These are phyloP conservation scores for Cybosia mesomella DNA, from an alignment of 2,888 invertebrate species.

Conservation along the genomic window DNA sequence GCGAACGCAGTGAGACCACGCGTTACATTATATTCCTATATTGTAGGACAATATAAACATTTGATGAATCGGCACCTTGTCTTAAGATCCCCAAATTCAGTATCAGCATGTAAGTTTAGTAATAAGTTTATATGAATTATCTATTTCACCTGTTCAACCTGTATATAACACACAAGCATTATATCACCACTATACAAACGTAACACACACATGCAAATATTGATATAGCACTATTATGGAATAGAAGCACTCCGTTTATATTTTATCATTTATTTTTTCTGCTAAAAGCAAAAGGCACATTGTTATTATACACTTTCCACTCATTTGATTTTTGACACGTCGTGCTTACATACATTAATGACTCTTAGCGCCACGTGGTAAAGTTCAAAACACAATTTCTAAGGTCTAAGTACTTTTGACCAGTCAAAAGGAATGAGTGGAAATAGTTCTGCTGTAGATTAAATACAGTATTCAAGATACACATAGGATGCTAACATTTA, in stretches of 20 bases:
- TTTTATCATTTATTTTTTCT: background rate
- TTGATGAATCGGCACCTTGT: background rate
- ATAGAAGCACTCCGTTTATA: background rate
- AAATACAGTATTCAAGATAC: background rate
- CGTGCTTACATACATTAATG: background rate
- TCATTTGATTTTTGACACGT: background rate
- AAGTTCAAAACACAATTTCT: background rate
- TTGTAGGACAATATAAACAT: background rate
- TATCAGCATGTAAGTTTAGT: background rate
- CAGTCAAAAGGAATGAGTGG: background rate
- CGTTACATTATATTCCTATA: background rate
- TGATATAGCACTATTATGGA: slow-evolving; percentile 1
- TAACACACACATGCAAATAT: background rate
- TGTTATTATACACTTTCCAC: background rate
- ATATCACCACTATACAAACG: background rate
- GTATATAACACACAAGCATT: background rate
- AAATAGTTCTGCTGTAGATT: background rate
- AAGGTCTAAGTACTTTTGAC: background rate
- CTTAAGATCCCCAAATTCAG: slow-evolving; percentile 4
- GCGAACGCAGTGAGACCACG: background rate
- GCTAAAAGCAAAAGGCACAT: background rate
- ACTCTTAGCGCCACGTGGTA: background rate
- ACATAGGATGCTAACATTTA: too few species aligned
- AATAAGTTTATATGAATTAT: background rate
- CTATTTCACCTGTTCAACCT: background rate